A percentile compares a stretch with the other conserved stretches of the same genome.
Evolutionary conservation across 2,797 vertebrate species (phyloP).

Genomic region (Carcharodon carcharias): DNA sequence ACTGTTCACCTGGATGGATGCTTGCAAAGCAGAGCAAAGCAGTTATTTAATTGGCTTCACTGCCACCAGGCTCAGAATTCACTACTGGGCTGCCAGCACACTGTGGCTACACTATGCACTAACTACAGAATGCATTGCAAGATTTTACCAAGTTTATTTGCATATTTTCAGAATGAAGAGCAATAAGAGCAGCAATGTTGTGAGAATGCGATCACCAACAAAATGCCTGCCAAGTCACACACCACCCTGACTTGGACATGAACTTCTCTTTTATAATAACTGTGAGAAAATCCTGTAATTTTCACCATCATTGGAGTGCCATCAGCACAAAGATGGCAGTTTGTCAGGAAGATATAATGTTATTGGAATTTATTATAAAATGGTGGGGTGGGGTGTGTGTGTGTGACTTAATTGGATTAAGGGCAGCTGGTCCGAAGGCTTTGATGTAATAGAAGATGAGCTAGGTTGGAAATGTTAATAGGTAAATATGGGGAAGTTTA

Average conservation of each 20-base stretch:
- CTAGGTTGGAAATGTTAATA: too few relatives aligned
- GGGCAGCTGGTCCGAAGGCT: too few relatives aligned
- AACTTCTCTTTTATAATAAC: not conserved
- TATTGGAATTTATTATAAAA: too few relatives aligned
- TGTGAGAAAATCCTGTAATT: not conserved
- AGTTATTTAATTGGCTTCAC: not conserved
- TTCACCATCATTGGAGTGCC: not conserved
- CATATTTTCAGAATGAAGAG: not conserved
- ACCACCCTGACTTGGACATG: not conserved
- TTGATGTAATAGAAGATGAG: too few relatives aligned
- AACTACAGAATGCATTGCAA: not conserved
- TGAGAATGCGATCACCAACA: not conserved
- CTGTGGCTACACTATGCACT: not conserved
- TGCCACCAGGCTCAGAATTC: not conserved
- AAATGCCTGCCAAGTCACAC: not conserved
- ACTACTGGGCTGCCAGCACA: not conserved
- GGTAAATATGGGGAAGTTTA: too few relatives aligned
- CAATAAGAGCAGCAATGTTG: not conserved
- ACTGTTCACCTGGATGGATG: not conserved
- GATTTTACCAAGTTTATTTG: not conserved
- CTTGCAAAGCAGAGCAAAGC: not conserved
- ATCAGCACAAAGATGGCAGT: not conserved
- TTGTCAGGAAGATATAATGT: too few relatives aligned
- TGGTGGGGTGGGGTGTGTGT: too few relatives aligned
- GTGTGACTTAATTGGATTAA: too few relatives aligned